Evolutionary conservation across 2,797 vertebrate species (phyloP).

Genomic region (Lagorchestes hirsutus): DNA sequence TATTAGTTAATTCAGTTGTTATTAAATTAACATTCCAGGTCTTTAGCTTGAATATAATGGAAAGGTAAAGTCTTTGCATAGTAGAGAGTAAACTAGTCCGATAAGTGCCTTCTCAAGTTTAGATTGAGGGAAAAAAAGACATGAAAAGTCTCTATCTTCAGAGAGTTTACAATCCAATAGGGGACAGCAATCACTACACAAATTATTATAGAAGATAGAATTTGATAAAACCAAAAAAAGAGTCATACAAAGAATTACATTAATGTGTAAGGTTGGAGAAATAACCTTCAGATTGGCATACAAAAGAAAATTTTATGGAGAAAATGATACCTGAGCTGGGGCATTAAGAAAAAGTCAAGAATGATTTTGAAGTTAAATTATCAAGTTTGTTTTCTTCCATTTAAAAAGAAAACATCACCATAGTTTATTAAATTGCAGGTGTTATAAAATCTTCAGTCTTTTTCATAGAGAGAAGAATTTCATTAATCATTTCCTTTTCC

Average conservation of each 20-base stretch:
- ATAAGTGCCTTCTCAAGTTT: neutral
- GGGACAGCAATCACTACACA: neutral
- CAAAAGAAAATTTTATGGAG: neutral
- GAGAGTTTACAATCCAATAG: neutral
- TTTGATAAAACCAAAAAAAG: neutral
- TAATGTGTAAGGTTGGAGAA: neutral
- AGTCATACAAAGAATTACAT: neutral
- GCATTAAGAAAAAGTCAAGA: neutral
- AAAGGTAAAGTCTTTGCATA: neutral
- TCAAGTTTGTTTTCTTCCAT: neutral
- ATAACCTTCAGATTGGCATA: neutral
- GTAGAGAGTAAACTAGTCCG: neutral
- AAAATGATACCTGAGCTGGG: neutral
- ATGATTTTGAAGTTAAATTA: neutral
- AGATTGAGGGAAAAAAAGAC: neutral
- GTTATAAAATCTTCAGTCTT: neutral
- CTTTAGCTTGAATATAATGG: neutral
- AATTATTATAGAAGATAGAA: neutral
- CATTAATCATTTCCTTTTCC: neutral
- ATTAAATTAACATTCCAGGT: neutral
- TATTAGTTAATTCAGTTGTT: neutral
- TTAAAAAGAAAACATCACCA: neutral
- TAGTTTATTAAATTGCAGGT: neutral
- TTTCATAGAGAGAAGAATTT: neutral
- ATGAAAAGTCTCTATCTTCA: neutral